phyloP scores from a whole-genome alignment of 1,140 invertebrate genomes.

The Leptinotarsa lineolata region DNA sequence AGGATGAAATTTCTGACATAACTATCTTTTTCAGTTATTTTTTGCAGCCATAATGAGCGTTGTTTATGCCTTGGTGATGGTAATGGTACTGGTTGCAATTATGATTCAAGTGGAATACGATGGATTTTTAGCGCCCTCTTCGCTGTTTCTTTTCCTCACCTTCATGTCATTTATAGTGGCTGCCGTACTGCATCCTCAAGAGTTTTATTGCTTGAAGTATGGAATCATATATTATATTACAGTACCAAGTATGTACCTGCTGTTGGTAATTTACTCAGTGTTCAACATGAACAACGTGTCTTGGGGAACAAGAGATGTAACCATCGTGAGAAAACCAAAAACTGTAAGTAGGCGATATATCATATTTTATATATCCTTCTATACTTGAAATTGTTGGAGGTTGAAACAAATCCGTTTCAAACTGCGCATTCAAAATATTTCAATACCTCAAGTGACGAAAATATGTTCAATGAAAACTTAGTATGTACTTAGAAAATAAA shows the following conservation, averaged over 20 bases:
- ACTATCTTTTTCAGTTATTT: constrained; percentile 62
- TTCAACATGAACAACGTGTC: constrained; percentile 89
- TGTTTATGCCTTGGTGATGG: constrained; percentile 88
- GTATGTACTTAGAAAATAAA: too few relatives aligned
- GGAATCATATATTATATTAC: constrained; percentile 88
- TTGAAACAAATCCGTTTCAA: too few relatives aligned
- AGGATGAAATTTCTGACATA: too few relatives aligned
- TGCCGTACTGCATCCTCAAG: constrained; percentile 82
- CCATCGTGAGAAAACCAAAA: constrained; percentile 48
- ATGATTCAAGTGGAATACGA: constrained; percentile 79
- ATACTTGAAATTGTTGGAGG: too few relatives aligned
- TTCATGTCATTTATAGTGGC: constrained; percentile 68
- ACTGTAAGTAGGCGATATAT: constrained; percentile 49
- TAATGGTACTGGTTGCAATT: constrained; percentile 88
- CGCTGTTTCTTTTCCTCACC: constrained; percentile 74
- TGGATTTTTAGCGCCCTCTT: constrained; percentile 77
- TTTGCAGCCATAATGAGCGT: constrained; percentile 76
- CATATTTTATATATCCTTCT: too few relatives aligned
- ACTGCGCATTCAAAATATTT: too few relatives aligned
- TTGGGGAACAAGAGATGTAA: constrained; percentile 87
- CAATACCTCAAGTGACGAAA: too few relatives aligned
- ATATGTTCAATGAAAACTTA: too few relatives aligned
- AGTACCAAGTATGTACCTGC: constrained; percentile 92
- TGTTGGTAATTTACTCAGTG: constrained; percentile 88
- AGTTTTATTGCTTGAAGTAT: constrained; percentile 76